Evolutionary conservation across 2,888 invertebrate species (phyloP), one percentile per base, ranked within the genome.

Genomic region (Melanostoma mellinum): DNA sequence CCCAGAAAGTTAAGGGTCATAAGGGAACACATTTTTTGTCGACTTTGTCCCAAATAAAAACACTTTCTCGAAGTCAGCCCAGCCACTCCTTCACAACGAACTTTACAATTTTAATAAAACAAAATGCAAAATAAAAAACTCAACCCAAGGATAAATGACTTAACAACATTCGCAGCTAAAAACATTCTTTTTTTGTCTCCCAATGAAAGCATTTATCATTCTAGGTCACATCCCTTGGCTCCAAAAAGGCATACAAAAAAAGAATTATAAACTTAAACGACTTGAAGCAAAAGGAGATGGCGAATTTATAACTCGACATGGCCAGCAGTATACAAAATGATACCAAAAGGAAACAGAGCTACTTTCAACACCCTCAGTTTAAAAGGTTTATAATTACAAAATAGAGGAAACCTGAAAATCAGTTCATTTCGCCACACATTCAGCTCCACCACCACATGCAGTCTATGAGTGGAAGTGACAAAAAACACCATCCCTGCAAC

Each of bases 321-420:
- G 20, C 20, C 20, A 20, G 1, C 20, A 20, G 20, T 20, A 20
- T 20, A 20, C 20, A 20, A 20, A 20, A 20, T 20, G 20, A 20
- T 20, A 20, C 20, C 20, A 20, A 20, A 20, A 20, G 20, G 20
- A 20, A 20, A n/a, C n/a, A 20, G 20, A 20, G 20, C 0, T 20
- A 20, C 1, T 20, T 20, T 20, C 20, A 20, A 20, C 20, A 20
- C 20, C 20, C 20, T 20, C 20, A 20, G 20, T 20, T 20, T 20
- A 20, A 20, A 32, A 53, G 67, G 50, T 10, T 53, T 9, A 5
- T 67, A 67, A 75, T 75, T 65, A 60, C 44, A 44, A 68, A 67
- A 75, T 68, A 46, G 42, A 75, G 68, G 40, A 68, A 46, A 38
- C 60, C 40, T 67, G 74, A 9, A 74, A 67, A 60, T 53, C 68